Evolutionary conservation across 2,797 vertebrate species (phyloP), one percentile per base, ranked within the genome.

Genomic region (Bryconaethiops microstoma): DNA sequence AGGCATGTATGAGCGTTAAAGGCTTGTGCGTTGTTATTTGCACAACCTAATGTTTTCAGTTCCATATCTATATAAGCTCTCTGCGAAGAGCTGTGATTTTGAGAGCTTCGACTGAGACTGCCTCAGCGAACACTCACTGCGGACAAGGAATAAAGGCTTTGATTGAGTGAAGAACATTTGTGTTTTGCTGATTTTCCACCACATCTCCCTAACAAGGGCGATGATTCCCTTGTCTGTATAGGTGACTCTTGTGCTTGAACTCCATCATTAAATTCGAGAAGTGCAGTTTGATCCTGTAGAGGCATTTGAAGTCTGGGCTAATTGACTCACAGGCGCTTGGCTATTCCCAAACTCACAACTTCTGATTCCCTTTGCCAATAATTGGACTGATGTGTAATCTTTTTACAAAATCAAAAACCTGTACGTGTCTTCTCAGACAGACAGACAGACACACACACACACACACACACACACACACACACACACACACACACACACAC

Each of bases 231-330:
- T 48, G 67, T 48, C 67, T 25, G 54, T 72, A n/a, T n/a, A 57
- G 71, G 54, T n/a, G 71, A 54, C 19, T 74, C 71, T 59, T 40
- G 23, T 14, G 71, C 54, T 57, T 74, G 71, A 74, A 74, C 54
- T 75, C 57, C 29, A 70, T 77, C 65, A 67, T 60, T 76, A 71
- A 62, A 70, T 17, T n/a, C 39, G 65, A 69, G 59, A 55, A 54
- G 39, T 35, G 29, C 42, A 45, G 59, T 59, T 68, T 70, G 63
- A 83, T 79, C 65, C 72, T 21, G 40, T 19, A 55, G 59, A 59
- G 65, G 54, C 50, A 25, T 70, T 54, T 71, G 29, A 79, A 76
- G 62, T 60, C 45, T 65, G 40, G 62, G 21, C 54, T 71, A 79
- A 73, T 55, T 63, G 80, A 79, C 39, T 78, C 5, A 19, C n/a